Base-by-base conservation (phyloP, 2,888 invertebrate genomes). In the Autographa pulchrina region DNA sequence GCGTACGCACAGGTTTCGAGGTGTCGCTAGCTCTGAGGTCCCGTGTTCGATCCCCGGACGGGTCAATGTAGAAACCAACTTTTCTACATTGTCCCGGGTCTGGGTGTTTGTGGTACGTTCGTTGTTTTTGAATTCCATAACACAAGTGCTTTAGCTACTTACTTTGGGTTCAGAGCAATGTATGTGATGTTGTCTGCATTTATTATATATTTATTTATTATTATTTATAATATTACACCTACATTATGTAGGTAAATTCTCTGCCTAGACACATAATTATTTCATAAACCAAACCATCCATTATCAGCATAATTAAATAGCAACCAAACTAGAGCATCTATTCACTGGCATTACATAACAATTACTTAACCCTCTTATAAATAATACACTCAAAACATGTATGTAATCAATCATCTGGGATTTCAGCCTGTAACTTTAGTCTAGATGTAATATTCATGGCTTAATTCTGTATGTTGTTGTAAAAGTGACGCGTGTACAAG, bases 341-440 rank as follows among this genome's bases (percentile, higher is more conserved):
- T 8, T 20, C 54, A 13, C 13, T 4, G 2, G 54, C 54, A 25
- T 20, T 56, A 56, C 54, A 56, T 25, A 20, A 56, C 25, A 56
- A 56, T 56, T 56, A 25, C 25, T 25, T 56, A 56, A 25, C 25
- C 8, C 54, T 56, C 54, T 11, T 20, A 20, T 56, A 25, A 56
- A 56, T 56, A 56, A 56, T 56, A 56, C 13, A 56, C 13, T 56
- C 54, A 13, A 56, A 54, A 56, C 54, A 56, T 56, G 54, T 56
- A 13, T 56, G 20, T 56, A 56, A 56, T 56, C 54, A 56, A 56
- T 56, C 54, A 56, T 56, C 54, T 25, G 20, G 20, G 20, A 56
- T 56, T 56, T 56, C 13, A 25, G 54, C 54, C 54, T 56, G 54
- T 18, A 56, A 56, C 20, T 56, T 56, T 9, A 13, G 25, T 56